These are phyloP conservation scores for Endomychus coccineus DNA, from an alignment of 2,888 invertebrate species.

Conservation along the genomic window DNA sequence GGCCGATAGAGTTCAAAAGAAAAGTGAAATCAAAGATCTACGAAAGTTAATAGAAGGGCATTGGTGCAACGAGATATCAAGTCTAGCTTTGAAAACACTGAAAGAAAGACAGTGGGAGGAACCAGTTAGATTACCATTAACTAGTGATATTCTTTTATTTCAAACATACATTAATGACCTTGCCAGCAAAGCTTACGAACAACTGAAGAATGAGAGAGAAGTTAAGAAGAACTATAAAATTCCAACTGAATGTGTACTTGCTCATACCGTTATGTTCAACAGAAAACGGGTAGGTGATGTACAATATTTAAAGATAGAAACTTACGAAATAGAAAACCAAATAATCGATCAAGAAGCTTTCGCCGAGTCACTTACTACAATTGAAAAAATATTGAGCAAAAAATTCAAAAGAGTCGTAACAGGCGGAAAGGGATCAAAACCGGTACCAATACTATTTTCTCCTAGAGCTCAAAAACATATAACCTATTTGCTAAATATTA, in stretches of 20 bases:
- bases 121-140: slow-evolving; percentile 20
- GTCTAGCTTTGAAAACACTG: slow-evolving; percentile 24
- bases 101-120: slow-evolving; percentile 23
- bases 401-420: slow-evolving; percentile 21
- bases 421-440: slow-evolving; percentile 22
- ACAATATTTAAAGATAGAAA: slow-evolving; percentile 9
- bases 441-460: slow-evolving; percentile 23
- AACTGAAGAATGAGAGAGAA: slow-evolving; percentile 15
- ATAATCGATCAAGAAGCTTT: slow-evolving; percentile 12
- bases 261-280: slow-evolving; percentile 22
- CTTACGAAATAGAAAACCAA: slow-evolving; percentile 2
- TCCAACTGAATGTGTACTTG: slow-evolving; percentile 21
- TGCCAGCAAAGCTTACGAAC: slow-evolving; percentile 17
- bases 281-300: slow-evolving; percentile 18
- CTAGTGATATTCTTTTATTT: slow-evolving; percentile 21
- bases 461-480: slow-evolving; percentile 16
- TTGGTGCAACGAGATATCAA: slow-evolving; percentile 27
- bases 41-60: slow-evolving; percentile 21
- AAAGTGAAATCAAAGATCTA: slow-evolving; percentile 18
- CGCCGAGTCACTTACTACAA: slow-evolving; percentile 10
- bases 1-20: slow-evolving; percentile 12
- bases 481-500: slow-evolving; percentile 15
- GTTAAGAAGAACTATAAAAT: slow-evolving; percentile 20
- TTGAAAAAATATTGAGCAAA: slow-evolving; percentile 15
- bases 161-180: slow-evolving; percentile 16